Percentiles rank a stretch among this genome's conserved stretches.
Evolutionary conservation across 2,888 invertebrate species (phyloP).

Genomic region (Drosophila kokeensis): DNA sequence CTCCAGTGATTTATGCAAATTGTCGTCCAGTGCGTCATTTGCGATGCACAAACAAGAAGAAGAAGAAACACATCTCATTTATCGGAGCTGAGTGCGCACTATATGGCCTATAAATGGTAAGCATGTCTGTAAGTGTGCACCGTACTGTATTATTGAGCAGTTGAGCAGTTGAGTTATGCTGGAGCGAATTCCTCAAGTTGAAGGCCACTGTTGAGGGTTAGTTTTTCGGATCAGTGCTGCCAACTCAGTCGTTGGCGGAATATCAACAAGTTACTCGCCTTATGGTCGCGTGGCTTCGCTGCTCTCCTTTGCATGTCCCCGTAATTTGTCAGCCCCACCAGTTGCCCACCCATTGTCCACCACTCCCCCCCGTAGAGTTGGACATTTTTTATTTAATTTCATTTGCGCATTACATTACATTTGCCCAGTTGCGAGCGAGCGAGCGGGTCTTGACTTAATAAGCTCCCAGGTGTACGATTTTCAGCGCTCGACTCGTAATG

Average conservation of each 20-base stretch:
- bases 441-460: slow-evolving; percentile 67
- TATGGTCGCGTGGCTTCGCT: slow-evolving; percentile 22
- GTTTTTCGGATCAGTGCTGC: neutral
- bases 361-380: neutral
- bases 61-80: slow-evolving; percentile 28
- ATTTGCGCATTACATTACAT: slow-evolving; percentile 75
- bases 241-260: neutral
- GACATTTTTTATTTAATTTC: slow-evolving; percentile 73
- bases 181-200: neutral
- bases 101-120: slow-evolving; percentile 13
- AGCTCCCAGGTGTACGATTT: slow-evolving; percentile 82
- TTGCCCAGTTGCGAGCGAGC: slow-evolving; percentile 39
- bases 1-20: slow-evolving; percentile 56
- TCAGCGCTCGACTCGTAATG: slow-evolving; percentile 78
- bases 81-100: slow-evolving; percentile 15
- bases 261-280: slow-evolving; percentile 48
- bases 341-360: neutral
- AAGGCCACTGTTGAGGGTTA: slow-evolving; percentile 11
- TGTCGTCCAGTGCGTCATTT: slow-evolving; percentile 41
- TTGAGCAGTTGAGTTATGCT: slow-evolving; percentile 8
- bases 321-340: slow-evolving; percentile 28
- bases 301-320: slow-evolving; percentile 36
- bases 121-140: neutral
- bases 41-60: slow-evolving; percentile 20
- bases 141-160: slow-evolving; percentile 19